phyloP scores from a whole-genome alignment of 2,797 vertebrate genomes.

The Coracias cyanogaster region DNA sequence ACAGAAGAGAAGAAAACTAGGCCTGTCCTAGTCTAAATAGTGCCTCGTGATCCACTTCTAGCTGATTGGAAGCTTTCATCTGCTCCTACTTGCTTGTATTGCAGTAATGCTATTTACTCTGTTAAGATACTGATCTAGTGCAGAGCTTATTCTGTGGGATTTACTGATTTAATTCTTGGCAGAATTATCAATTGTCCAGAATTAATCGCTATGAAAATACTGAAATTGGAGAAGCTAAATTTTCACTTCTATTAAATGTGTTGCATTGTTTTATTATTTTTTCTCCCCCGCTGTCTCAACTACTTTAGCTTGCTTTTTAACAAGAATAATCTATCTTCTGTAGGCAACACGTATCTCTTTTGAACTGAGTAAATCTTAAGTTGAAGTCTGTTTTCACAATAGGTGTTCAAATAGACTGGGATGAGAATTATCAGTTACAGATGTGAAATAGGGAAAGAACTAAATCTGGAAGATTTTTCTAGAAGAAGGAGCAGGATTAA shows the following conservation, averaged over 20 bases:
- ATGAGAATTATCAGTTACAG: neutral
- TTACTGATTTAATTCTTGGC: slow-evolving; percentile 24
- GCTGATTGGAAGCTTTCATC: neutral
- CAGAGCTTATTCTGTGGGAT: slow-evolving; percentile 48
- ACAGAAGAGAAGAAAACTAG: neutral
- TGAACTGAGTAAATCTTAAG: neutral
- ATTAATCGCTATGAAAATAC: slow-evolving; percentile 50
- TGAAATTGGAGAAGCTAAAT: neutral
- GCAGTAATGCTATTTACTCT: slow-evolving; percentile 41
- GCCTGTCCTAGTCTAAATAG: neutral
- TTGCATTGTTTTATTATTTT: neutral
- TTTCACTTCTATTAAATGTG: neutral
- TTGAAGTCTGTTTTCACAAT: neutral
- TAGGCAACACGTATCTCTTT: neutral
- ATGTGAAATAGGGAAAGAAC: neutral
- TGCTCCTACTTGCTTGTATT: slow-evolving; percentile 28
- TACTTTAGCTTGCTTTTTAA: neutral
- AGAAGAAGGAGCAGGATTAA: neutral
- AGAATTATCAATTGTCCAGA: slow-evolving; percentile 34
- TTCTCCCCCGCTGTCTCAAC: neutral
- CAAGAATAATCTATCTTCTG: neutral
- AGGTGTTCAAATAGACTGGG: neutral
- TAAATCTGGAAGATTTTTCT: neutral
- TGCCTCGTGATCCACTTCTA: neutral
- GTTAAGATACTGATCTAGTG: neutral